phyloP scores from a whole-genome alignment of 2,113 vertebrate genomes.

The Entelurus aequoreus region DNA sequence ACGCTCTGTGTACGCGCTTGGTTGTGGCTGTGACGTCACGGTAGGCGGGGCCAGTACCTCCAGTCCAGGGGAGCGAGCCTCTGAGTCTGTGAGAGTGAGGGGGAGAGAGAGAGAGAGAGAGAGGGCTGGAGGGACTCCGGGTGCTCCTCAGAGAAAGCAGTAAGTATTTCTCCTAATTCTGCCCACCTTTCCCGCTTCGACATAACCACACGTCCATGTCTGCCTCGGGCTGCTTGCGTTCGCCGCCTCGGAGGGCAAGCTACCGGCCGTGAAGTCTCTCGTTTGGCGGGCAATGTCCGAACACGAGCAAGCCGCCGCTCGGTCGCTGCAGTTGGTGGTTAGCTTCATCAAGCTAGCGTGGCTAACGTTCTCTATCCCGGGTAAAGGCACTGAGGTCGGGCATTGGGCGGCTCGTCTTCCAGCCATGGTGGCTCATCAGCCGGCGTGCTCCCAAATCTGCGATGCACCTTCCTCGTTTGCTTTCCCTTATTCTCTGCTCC shows the following conservation, averaged over 20 bases:
- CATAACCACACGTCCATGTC: not conserved
- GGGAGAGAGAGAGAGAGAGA: conserved; percentile 59
- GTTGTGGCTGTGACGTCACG: conserved; percentile 58
- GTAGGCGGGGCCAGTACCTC: conserved; percentile 68
- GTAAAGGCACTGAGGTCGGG: conserved; percentile 45
- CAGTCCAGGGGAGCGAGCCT: conserved; percentile 68
- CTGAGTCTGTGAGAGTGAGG: conserved; percentile 68
- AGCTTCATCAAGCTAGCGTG: conserved; percentile 50
- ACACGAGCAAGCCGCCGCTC: conserved; percentile 12
- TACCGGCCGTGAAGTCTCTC: not conserved
- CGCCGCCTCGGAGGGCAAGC: not conserved
- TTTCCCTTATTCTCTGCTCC: not conserved
- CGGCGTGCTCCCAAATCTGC: conserved; percentile 26
- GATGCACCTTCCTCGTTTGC: not conserved
- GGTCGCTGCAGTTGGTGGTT: conserved; percentile 30
- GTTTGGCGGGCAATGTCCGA: conserved; percentile 24
- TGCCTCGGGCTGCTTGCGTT: not conserved
- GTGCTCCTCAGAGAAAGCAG: conserved; percentile 59
- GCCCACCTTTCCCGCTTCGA: not conserved
- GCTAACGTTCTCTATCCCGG: conserved; percentile 41
- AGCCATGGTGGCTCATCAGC: conserved; percentile 21
- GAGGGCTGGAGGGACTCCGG: conserved; percentile 48
- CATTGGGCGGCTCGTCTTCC: conserved; percentile 44
- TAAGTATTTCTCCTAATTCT: conserved; percentile 53
- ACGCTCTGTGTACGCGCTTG: conserved; percentile 7